Evolutionary conservation across 2,888 invertebrate species (phyloP).

Genomic region (Ochropleura leucogaster): DNA sequence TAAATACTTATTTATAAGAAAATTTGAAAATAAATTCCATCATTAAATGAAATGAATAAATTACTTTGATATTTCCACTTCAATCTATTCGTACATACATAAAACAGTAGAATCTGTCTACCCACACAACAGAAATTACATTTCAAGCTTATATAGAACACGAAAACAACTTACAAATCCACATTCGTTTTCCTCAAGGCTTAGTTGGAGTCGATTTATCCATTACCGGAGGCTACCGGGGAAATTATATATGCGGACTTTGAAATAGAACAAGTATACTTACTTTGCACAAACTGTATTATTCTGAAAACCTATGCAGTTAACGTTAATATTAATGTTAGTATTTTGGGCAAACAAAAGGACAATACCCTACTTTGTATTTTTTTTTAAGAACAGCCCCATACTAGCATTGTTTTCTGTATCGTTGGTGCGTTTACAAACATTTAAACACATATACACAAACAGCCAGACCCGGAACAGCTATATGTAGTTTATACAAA

Average conservation of each 20-base stretch:
- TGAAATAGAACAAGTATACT: conserved; percentile 39
- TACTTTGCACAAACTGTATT: conserved; percentile 46
- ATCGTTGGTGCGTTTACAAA: no score
- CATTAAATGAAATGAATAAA: conserved; percentile 18
- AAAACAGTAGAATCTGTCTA: conserved; percentile 39
- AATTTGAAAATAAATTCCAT: conserved; percentile 14
- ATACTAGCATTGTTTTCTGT: no score
- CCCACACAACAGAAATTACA: conserved; percentile 49
- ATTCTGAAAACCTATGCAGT: conserved; percentile 16
- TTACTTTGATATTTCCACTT: conserved; percentile 13
- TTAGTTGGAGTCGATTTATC: conserved; percentile 53
- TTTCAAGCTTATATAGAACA: conserved; percentile 48
- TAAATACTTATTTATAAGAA: background rate
- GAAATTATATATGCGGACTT: conserved; percentile 51
- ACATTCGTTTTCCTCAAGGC: conserved; percentile 24
- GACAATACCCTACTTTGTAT: no score
- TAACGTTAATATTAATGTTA: conserved; percentile 26
- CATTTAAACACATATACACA: no score
- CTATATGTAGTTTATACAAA: no score
- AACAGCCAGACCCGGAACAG: no score
- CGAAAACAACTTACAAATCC: conserved; percentile 50
- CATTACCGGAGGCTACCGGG: conserved; percentile 45
- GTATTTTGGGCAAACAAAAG: conserved; percentile 28
- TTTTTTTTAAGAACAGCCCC: no score
- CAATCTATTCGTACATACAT: conserved; percentile 36